Evolutionary conservation across 2,113 vertebrate species (phyloP), one percentile per base, ranked within the genome.

Genomic region (Dermatemys mawii): DNA sequence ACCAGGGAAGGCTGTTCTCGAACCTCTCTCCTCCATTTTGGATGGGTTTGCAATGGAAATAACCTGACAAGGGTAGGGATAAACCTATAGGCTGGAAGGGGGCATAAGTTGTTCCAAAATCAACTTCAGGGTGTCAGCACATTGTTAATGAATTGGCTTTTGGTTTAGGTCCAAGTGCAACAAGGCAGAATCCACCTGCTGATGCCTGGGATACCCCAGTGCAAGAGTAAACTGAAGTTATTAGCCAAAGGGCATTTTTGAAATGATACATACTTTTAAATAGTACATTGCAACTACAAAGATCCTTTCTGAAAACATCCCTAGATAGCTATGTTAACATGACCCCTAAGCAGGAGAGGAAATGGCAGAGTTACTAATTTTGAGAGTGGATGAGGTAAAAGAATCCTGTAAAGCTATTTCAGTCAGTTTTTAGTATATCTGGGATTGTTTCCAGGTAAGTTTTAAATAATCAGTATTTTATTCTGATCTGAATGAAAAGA

Each of bases 161-260:
- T 53, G 87, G 49, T 89, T 84, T 78, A 88, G 88, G 67, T 85
- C 54, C 38, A 88, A 90, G 83, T 51, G 91, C 92, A 94, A 53
- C 54, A 90, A 2, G 0, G 83, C 84, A 55, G 89, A 94, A 93
- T 90, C 93, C 93, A 87, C 88, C 89, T 81, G 63, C 91, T 22
- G 49, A 80, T 87, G 91, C 88, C 49, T 82, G 92, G 86, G 94
- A 95, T 89, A 94, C 79, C 78, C 93, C 88, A 84, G 78, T 54
- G 90, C 63, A 97, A 95, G 96, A 81, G 85, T 44, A 93, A 95
- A 86, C 73, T 94, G 86, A 96, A 94, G 86, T 87, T 94, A 95
- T 93, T 96, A 97, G 91, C 86, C 92, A 57, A 87, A 89, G 88
- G 93, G 26, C 96, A 93, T 93, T 95, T 95, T 91, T 80, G 29